phyloP scores from a whole-genome alignment of 1,140 invertebrate species.

The Vanessa atalanta region DNA sequence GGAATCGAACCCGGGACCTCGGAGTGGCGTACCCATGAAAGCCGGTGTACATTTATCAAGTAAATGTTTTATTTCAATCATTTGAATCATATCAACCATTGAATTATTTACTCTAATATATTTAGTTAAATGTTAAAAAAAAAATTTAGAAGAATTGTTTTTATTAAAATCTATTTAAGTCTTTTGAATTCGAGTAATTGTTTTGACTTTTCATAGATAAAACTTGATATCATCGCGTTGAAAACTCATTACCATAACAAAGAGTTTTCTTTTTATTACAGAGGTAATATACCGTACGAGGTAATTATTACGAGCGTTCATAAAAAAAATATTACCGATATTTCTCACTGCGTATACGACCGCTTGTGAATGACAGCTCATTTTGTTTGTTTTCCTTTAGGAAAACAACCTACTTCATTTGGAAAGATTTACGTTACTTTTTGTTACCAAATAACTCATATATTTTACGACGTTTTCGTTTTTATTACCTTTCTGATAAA shows the following conservation, averaged over 20 bases:
- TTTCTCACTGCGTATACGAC: conserved; percentile 20
- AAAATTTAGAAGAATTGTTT: no score
- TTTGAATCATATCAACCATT: no score
- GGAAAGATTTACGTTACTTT: conserved; percentile 7
- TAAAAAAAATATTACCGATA: conserved; percentile 16
- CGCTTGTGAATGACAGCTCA: conserved; percentile 22
- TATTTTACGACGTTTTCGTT: conserved; percentile 16
- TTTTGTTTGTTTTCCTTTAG: conserved; percentile 14
- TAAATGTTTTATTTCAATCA: no score
- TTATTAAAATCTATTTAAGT: no score
- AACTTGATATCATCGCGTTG: no score
- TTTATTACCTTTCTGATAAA: background rate
- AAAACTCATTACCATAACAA: background rate
- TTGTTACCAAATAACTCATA: background rate
- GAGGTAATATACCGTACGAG: background rate
- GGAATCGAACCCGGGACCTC: no score
- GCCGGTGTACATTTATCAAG: no score
- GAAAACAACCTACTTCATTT: conserved; percentile 11
- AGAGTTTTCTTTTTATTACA: background rate
- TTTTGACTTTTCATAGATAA: no score
- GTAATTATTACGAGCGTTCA: conserved; percentile 1
- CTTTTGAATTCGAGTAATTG: no score
- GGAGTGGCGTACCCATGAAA: no score
- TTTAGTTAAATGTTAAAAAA: no score
- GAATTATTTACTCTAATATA: no score